Evolutionary conservation across 2,888 invertebrate genomes (phyloP), one percentile per base, ranked within the genome.

Genomic region (Sarcophaga subvicina): DNA sequence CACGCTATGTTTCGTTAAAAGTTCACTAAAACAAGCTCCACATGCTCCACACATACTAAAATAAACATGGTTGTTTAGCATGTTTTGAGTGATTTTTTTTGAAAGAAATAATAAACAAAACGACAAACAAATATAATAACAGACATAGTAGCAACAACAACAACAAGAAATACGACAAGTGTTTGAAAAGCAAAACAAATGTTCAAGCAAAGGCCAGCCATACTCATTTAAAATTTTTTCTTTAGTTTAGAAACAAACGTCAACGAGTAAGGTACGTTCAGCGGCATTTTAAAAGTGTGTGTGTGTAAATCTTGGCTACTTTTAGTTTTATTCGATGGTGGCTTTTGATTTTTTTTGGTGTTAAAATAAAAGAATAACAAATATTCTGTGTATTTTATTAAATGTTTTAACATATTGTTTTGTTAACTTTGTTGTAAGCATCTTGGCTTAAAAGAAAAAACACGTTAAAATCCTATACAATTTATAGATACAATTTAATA

Each of bases 201-300:
- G 8, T 8, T 37, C 37, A 37, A 37, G 37, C 72, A 81, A 77
- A 81, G 62, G 60, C 54, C 54, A 54, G 63, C 22, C 64, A 59
- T 67, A 78, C 54, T 64, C 25, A 67, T 77, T 64, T 6, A 6
- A 37, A 8, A 59, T 59, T 17, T 59, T 59, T 59, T 17, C 17
- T 81, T 81, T 71, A 87, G 87, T 87, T 87, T 79, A 87, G 72
- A 82, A 87, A 69, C 63, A 76, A 84, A 82, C 87, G 76, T 82
- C 81, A 87, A 76, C 84, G 87, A 87, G 87, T 84, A 82, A 87
- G 87, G 87, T 87, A 80, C 79, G 87, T 82, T n/a, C 45, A 37
- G 5, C 54, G 54, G 54, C 0, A 2, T 54, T 54, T 54, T 54
- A 54, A 54, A 2, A 54, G 4, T 54, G 12, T 54, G 54, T 54